Evolutionary conservation across 2,113 vertebrate species (phyloP).

Genomic region (Cebidichthys violaceus): DNA sequence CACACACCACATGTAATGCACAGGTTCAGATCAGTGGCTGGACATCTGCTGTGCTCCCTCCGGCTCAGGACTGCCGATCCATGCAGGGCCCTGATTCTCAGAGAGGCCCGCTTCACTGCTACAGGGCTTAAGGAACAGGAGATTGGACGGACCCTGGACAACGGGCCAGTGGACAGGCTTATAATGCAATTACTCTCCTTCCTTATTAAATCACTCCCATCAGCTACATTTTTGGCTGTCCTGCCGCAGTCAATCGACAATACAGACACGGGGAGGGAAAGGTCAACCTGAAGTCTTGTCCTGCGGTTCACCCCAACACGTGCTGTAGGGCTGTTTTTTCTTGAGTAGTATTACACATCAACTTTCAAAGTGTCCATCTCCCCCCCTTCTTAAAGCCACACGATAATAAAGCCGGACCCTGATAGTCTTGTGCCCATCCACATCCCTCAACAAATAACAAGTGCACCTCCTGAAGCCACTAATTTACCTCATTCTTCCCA

Average conservation of each 20-base stretch:
- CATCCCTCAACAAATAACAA: conserved; percentile 15
- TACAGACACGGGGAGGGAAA: conserved; percentile 31
- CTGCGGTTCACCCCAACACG: conserved; percentile 38
- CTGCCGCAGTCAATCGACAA: conserved; percentile 39
- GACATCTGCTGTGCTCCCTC: conserved; percentile 65
- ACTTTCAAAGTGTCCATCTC: conserved; percentile 27
- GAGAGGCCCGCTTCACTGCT: conserved; percentile 24
- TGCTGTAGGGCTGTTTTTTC: not conserved
- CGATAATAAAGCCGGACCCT: conserved; percentile 15
- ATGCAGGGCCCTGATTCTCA: conserved; percentile 23
- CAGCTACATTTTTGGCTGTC: conserved; percentile 48
- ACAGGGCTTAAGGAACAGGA: conserved; percentile 57
- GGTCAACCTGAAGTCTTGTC: conserved; percentile 52
- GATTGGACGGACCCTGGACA: conserved; percentile 66
- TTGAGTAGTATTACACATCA: not conserved
- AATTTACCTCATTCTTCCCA: conserved; percentile 2
- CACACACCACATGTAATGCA: not conserved
- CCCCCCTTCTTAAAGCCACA: not conserved
- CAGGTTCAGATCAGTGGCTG: conserved; percentile 52
- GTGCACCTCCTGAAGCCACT: conserved; percentile 21
- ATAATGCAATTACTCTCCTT: conserved; percentile 75
- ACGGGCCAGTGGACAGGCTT: conserved; percentile 63
- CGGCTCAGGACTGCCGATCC: conserved; percentile 30
- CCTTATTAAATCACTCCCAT: conserved; percentile 76
- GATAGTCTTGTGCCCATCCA: conserved; percentile 20